phyloP scores from a whole-genome alignment of 2,888 invertebrate species.

The Drosophila crucigera region DNA sequence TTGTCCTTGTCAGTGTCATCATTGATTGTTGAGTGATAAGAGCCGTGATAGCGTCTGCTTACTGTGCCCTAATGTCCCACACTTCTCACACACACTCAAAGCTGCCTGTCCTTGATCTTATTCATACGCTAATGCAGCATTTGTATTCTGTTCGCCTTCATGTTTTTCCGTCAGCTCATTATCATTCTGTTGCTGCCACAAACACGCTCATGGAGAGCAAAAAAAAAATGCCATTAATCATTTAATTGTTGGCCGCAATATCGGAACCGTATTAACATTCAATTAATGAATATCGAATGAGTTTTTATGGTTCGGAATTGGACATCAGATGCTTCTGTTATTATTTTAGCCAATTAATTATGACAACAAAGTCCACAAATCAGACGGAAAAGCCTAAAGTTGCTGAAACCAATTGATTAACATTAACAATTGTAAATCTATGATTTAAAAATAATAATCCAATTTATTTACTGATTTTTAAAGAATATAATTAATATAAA shows the following conservation, averaged over 20 bases:
- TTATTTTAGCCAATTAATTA: constrained; percentile 46
- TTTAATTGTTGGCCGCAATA: constrained; percentile 69
- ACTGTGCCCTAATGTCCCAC: constrained; percentile 26
- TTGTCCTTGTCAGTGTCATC: constrained; percentile 39
- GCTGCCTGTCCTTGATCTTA: constrained; percentile 48
- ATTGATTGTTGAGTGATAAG: constrained; percentile 70
- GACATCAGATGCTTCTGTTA: constrained; percentile 44
- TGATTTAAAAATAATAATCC: background rate
- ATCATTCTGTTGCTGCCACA: constrained; percentile 31
- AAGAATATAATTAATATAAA: background rate
- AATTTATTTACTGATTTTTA: background rate
- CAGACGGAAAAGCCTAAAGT: background rate
- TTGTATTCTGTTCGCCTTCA: background rate
- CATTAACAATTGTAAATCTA: background rate
- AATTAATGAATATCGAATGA: constrained; percentile 66
- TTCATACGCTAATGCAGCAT: constrained; percentile 18
- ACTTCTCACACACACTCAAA: constrained; percentile 6
- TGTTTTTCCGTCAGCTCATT: constrained; percentile 31
- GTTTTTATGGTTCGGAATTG: constrained; percentile 25
- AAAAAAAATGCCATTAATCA: constrained; percentile 62
- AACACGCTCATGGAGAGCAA: background rate
- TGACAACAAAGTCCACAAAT: constrained; percentile 19
- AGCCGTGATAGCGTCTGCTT: constrained; percentile 34
- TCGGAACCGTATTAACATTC: constrained; percentile 70
- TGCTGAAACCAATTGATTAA: background rate